These are phyloP conservation scores for Ivindomyrus marchei DNA, from an alignment of 2,113 vertebrate species.

Conservation along the genomic window DNA sequence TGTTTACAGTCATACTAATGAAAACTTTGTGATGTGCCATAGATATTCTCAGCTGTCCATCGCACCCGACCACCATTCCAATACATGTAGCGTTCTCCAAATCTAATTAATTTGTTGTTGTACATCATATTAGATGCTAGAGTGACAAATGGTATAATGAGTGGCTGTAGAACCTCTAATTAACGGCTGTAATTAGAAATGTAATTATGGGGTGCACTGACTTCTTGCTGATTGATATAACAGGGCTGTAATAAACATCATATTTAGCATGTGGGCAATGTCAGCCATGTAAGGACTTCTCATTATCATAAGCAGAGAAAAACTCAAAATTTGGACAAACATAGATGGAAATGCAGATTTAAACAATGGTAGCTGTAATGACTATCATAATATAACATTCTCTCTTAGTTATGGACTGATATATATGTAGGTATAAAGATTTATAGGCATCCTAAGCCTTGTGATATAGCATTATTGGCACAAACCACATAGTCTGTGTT, in stretches of 20 bases:
- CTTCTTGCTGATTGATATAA: constrained; percentile 37
- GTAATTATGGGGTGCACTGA: constrained; percentile 54
- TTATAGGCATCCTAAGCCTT: neutral
- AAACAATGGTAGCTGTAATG: neutral
- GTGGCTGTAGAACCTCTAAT: constrained; percentile 58
- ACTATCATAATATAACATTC: neutral
- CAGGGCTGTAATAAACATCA: constrained; percentile 35
- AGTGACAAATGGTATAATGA: constrained; percentile 61
- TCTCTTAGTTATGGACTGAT: neutral
- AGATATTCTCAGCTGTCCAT: constrained; percentile 15
- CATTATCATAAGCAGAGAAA: neutral
- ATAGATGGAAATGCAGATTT: neutral
- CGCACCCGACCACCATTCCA: constrained; percentile 21
- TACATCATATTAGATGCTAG: constrained; percentile 47
- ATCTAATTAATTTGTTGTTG: constrained; percentile 57
- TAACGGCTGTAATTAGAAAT: constrained; percentile 61
- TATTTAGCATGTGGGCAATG: constrained; percentile 36
- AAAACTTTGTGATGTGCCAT: constrained; percentile 10
- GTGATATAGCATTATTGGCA: neutral
- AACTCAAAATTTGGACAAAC: constrained; percentile 14
- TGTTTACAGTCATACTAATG: neutral
- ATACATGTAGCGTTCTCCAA: constrained; percentile 37
- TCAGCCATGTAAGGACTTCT: constrained; percentile 24
- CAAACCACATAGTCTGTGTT: neutral
- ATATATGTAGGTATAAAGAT: neutral